Evolutionary conservation across 2,113 vertebrate species (phyloP).

Genomic region (Siniperca knerii): DNA sequence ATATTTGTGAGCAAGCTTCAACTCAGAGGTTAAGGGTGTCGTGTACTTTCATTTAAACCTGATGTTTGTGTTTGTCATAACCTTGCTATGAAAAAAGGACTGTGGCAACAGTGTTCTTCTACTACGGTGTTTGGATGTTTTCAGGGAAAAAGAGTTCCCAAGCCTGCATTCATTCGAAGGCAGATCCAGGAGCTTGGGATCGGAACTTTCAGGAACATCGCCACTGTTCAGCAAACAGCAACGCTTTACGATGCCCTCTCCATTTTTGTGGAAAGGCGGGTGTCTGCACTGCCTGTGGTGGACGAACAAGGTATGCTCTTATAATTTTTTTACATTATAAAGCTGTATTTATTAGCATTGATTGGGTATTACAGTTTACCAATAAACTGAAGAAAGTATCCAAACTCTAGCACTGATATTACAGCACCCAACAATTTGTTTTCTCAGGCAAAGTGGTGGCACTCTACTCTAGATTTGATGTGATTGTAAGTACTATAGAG

Average conservation of each 20-base stretch:
- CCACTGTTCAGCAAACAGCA: conserved; percentile 88
- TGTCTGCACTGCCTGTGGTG: conserved; percentile 94
- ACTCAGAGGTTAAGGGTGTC: not conserved
- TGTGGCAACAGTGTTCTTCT: not conserved
- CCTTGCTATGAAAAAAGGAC: not conserved
- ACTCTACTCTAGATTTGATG: conserved; percentile 95
- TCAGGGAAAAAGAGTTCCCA: conserved; percentile 88
- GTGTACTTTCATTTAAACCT: not conserved
- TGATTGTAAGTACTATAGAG: conserved; percentile 90
- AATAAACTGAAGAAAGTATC: not conserved
- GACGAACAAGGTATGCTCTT: conserved; percentile 85
- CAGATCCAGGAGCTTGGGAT: conserved; percentile 90
- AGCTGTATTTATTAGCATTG: not conserved
- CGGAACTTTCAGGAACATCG: conserved; percentile 93
- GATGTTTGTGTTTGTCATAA: not conserved
- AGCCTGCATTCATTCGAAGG: conserved; percentile 87
- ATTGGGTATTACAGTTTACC: not conserved
- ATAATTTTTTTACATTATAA: not conserved
- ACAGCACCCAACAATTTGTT: not conserved
- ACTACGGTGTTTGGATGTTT: not conserved
- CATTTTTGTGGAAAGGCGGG: conserved; percentile 93
- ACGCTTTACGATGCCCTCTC: conserved; percentile 89
- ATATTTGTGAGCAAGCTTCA: conserved; percentile 86
- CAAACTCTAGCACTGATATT: not conserved
- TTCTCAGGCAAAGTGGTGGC: conserved; percentile 91